Percentiles rank a stretch among this genome's conserved stretches.
phyloP scores from a whole-genome alignment of 2,113 vertebrate species.

The Plecturocebus donacophilus region DNA sequence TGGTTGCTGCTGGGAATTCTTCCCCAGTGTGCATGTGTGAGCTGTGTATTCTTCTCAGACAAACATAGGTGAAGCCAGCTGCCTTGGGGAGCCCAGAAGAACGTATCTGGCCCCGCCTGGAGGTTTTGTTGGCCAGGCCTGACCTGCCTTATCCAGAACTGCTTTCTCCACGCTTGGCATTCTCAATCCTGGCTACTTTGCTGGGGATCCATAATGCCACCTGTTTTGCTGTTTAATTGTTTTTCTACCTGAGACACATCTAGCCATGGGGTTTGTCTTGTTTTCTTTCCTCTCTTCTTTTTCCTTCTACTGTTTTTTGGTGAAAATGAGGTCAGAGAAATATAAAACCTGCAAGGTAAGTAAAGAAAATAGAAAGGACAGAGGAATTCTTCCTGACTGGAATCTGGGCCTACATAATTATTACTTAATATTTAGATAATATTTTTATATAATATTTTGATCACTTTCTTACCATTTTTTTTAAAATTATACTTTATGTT shows the following conservation, averaged over 20 bases:
- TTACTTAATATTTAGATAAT: slow-evolving; percentile 3
- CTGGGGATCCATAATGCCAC: not conserved
- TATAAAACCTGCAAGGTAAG: not conserved
- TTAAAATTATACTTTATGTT: too few relatives aligned
- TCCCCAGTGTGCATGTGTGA: not conserved
- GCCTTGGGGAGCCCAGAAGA: not conserved
- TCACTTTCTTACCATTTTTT: not conserved
- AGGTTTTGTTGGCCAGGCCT: not conserved
- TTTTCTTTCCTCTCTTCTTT: not conserved
- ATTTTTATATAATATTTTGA: not conserved
- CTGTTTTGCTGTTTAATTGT: not conserved
- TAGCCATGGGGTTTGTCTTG: not conserved
- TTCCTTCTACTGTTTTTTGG: not conserved
- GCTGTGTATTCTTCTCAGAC: not conserved
- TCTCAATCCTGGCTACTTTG: not conserved
- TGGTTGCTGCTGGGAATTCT: not conserved
- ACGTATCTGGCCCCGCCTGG: not conserved
- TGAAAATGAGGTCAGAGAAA: slow-evolving; percentile 6
- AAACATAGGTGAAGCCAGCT: not conserved
- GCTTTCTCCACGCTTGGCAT: not conserved
- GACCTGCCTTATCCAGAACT: not conserved
- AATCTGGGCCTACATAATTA: not conserved
- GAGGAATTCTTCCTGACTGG: not conserved
- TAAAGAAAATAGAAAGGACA: slow-evolving; percentile 2
- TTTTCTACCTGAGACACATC: not conserved